Evolutionary conservation across 1,140 invertebrate genomes (phyloP).

Genomic region (Oncopeltus fasciatus): DNA sequence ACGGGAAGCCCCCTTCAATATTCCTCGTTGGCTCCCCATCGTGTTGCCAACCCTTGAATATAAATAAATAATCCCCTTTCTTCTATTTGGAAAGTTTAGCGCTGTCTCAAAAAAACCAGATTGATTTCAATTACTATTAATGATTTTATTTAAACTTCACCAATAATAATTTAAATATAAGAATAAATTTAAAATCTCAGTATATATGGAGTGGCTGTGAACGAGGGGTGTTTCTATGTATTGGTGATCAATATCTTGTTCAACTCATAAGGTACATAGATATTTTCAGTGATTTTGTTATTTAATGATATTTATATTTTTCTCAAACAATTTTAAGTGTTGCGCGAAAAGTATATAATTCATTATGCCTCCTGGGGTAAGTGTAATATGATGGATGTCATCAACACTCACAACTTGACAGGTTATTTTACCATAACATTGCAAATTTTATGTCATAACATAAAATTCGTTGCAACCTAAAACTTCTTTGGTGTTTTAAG

Average conservation of each 20-base stretch:
- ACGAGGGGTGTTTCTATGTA: slow-evolving; percentile 6
- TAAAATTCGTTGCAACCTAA: background rate
- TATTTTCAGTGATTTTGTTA: background rate
- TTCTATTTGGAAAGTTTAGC: too few relatives aligned
- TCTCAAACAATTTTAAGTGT: background rate
- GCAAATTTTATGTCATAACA: background rate
- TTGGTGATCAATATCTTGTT: slow-evolving; percentile 19
- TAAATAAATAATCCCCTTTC: too few relatives aligned
- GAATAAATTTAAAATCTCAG: background rate
- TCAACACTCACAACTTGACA: background rate
- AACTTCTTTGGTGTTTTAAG: background rate
- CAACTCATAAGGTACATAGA: slow-evolving; percentile 14
- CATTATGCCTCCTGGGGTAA: background rate
- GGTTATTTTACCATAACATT: background rate
- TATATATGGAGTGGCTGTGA: background rate
- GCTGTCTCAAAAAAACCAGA: too few relatives aligned
- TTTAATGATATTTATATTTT: background rate
- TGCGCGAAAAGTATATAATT: background rate
- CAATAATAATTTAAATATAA: too few relatives aligned
- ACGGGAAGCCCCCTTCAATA: too few relatives aligned
- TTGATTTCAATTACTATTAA: too few relatives aligned
- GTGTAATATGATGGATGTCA: background rate
- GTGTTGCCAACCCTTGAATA: too few relatives aligned
- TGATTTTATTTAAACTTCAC: too few relatives aligned
- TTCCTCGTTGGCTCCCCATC: too few relatives aligned